Conservation (phyloP, 2,888 invertebrate species). For the Drosophila nr. perissopoda region DNA sequence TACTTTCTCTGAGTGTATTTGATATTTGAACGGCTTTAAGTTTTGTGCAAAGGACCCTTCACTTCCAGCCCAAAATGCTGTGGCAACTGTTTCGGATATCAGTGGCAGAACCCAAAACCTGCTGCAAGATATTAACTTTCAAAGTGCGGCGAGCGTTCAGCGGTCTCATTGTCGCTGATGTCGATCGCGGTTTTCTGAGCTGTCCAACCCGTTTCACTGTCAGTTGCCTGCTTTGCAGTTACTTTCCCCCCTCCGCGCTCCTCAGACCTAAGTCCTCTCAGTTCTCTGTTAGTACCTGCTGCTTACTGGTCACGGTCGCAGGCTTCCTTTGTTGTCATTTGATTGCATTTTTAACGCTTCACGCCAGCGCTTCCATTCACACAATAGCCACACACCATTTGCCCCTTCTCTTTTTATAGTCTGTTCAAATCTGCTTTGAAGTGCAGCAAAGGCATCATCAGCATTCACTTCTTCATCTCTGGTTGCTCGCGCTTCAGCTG, state of each 20-base stretch:
- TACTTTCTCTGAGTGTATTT: not conserved
- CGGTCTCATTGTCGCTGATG: slow-evolving; percentile 17
- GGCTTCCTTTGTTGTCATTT: slow-evolving; percentile 61
- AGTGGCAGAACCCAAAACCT: slow-evolving; percentile 34
- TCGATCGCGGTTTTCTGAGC: slow-evolving; percentile 53
- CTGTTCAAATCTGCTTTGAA: slow-evolving; percentile 8
- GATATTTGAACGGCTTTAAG: slow-evolving; percentile 4
- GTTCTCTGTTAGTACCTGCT: slow-evolving; percentile 36
- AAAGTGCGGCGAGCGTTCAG: slow-evolving; percentile 33
- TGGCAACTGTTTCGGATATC: slow-evolving; percentile 54
- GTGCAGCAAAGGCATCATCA: slow-evolving; percentile 25
- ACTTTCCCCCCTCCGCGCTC: not conserved
- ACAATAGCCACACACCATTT: slow-evolving; percentile 26
- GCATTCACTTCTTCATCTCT: slow-evolving; percentile 20
- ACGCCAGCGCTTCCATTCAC: slow-evolving; percentile 50
- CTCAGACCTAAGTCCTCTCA: not conserved
- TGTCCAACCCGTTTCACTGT: slow-evolving; percentile 57
- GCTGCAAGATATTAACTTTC: slow-evolving; percentile 68
- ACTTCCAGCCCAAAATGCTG: slow-evolving; percentile 23
- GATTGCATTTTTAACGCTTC: slow-evolving; percentile 79
- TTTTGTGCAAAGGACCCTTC: slow-evolving; percentile 38
- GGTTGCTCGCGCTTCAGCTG: not conserved
- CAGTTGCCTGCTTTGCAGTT: slow-evolving; percentile 29
- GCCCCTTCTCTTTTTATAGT: not conserved
- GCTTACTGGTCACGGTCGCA: slow-evolving; percentile 62